Evolutionary conservation across 2,888 invertebrate species (phyloP), one percentile per base, ranked within the genome.

Genomic region (Drosophila kanekoi): DNA sequence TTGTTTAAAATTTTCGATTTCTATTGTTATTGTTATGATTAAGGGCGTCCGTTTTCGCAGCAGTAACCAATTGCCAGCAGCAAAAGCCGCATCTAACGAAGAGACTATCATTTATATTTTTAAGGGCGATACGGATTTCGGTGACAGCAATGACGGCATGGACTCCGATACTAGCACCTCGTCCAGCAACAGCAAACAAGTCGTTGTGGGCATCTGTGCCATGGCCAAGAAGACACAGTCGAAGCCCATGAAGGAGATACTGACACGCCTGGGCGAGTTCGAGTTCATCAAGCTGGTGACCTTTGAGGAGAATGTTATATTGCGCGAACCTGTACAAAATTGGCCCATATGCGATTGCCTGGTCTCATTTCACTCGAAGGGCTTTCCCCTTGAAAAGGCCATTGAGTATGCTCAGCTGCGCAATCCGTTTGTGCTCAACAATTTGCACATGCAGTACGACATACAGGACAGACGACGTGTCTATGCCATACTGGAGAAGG

Each of bases 191-290:
- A 96, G 96, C 88, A 97, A 97, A 92, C 97, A 98, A 91, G 98
- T 99, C 87, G 95, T 98, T 91, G 98, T 99, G 87, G 99, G 99
- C 72, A 96, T 99, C 67, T 99, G 99, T 94, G 99, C 99, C 81
- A 99, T 99, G 99, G 97, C 97, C 90, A 99, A 99, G 93, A 99
- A 99, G 93, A 98, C 99, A 38, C 97, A 98, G 91, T 98, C 99
- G 77, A 99, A 99, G 93, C 99, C 99, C 13, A 99, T 99, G 99
- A 97, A 97, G 91, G 99, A 99, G 93, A 99, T 99, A 87, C 94
- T 99, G 63, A 97, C 97, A 1, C 94, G 99, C 38, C 95, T 99
- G 64, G 96, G 98, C 88, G 98, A 99, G 93, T 99, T 99, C 92
- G 98, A 98, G 92, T 98, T 97, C 92, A 97, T 98, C 90, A 97